A percentile compares a stretch with the other conserved stretches of the same genome.
phyloP scores from a whole-genome alignment of 2,113 vertebrate species.

The Natator depressus region DNA sequence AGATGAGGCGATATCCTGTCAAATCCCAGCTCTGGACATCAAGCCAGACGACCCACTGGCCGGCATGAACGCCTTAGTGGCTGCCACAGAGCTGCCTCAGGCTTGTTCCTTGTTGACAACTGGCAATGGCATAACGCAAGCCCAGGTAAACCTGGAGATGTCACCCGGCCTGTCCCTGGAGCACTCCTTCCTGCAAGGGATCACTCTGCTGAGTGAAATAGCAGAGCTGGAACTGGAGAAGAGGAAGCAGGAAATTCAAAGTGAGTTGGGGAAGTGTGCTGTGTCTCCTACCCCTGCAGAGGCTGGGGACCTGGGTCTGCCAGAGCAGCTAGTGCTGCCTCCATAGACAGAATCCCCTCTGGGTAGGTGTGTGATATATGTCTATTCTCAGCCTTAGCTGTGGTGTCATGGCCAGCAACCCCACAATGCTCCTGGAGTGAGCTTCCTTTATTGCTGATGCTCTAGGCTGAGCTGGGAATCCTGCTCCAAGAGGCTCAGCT shows the following conservation, averaged over 20 bases:
- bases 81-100: slow-evolving; percentile 90
- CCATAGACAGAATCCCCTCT: not conserved
- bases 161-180: slow-evolving; percentile 69
- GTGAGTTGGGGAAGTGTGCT: slow-evolving; percentile 64
- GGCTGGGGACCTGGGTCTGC: not conserved
- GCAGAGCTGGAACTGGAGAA: slow-evolving; percentile 90
- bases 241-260: slow-evolving; percentile 76
- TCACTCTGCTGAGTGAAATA: slow-evolving; percentile 94
- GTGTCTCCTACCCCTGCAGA: not conserved
- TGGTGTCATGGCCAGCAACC: not conserved
- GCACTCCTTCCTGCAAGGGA: slow-evolving; percentile 89
- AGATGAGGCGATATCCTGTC: slow-evolving; percentile 60
- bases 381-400: not conserved
- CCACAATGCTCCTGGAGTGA: not conserved
- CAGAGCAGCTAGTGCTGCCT: not conserved
- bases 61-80: slow-evolving; percentile 90
- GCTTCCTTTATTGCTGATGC: not conserved
- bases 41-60: slow-evolving; percentile 89
- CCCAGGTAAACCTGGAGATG: slow-evolving; percentile 61
- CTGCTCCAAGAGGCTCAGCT: slow-evolving; percentile 37
- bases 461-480: not conserved
- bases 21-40: slow-evolving; percentile 68
- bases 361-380: not conserved
- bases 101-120: slow-evolving; percentile 78
- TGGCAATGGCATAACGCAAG: slow-evolving; percentile 11